Conservation (phyloP, 2,888 invertebrate genomes). For the Arctia plantaginis region DNA sequence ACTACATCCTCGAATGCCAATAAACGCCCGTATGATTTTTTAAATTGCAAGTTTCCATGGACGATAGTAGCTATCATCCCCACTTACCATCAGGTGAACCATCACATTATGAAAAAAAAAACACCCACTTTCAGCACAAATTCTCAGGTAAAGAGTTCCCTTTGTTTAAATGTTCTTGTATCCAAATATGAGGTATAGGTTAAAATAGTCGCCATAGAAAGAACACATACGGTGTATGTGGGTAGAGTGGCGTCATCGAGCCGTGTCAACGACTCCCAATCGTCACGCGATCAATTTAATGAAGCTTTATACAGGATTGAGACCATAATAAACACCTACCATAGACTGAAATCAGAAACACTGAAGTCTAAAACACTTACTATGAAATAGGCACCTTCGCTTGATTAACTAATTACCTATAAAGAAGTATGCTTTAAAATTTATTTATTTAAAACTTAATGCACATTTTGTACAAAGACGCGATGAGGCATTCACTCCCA, state of each 20-base stretch:
- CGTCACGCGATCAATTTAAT: constrained; percentile 40
- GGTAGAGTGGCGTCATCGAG: constrained; percentile 30
- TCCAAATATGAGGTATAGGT: background rate
- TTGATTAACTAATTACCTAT: no score
- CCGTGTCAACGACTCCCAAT: constrained; percentile 32
- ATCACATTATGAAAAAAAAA: no score
- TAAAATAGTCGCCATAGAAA: background rate
- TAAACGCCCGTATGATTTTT: no score
- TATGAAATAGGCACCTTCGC: background rate
- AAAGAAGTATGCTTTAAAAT: no score
- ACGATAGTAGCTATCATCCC: no score
- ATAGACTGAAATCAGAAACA: background rate
- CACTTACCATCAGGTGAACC: no score
- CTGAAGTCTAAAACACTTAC: background rate
- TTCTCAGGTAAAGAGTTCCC: background rate
- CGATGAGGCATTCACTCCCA: no score
- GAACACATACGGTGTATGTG: background rate
- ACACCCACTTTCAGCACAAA: background rate
- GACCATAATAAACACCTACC: background rate
- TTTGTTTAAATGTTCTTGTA: background rate
- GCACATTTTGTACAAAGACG: no score
- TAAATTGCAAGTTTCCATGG: no score
- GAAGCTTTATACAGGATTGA: constrained; percentile 29
- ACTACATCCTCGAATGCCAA: no score
- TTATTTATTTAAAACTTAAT: no score